Base-by-base conservation (phyloP, 2,113 vertebrate genomes). In the Aleadryas rufinucha region DNA sequence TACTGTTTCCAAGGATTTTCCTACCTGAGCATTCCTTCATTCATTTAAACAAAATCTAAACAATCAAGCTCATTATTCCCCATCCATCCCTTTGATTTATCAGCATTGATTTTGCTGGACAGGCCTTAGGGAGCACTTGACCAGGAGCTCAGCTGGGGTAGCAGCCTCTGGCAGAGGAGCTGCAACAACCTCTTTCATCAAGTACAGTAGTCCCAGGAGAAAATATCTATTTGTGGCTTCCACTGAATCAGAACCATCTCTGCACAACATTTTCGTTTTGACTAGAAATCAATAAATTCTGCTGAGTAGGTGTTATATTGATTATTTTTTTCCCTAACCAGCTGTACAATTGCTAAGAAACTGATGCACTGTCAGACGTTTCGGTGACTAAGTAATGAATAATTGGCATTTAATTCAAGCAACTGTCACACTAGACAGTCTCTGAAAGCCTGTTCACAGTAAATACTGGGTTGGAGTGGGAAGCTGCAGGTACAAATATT, bases 241-340 rank as follows among this genome's bases (percentile, higher is more conserved):
- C 19, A 78, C 39, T 63, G 72, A 95, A 78, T 37, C 60, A 91
- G 64, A 95, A 66, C 44, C 39, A 56, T 70, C 49, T 54, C 76
- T 26, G 24, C 60, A 66, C 53, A 95, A 71, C 93, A 59, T 93
- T 90, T 81, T 56, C 8, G 64, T 78, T 89, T 95, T 89, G 71
- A 84, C 63, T 69, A 94, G 74, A 95, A 88, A 80, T 93, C 95
- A 96, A 93, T 92, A 74, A 72, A 60, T 81, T 90, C 93, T 84
- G 81, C 65, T 84, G 86, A 92, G 89, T 91, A 89, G 94, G 91
- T 95, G 95, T 92, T 93, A 27, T 91, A 96, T 93, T 95, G 89
- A 95, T 95, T 91, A 39, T 74, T 50, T 86, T 86, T 95, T 93
- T 76, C 9, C 75, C 89, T 89, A 82, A 95, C 89, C 95, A 94